A percentile compares a stretch with the other conserved stretches of the same genome.
These are phyloP conservation scores for Zaprionus bogoriensis DNA, from an alignment of 2,888 invertebrate species.

Conservation along the genomic window DNA sequence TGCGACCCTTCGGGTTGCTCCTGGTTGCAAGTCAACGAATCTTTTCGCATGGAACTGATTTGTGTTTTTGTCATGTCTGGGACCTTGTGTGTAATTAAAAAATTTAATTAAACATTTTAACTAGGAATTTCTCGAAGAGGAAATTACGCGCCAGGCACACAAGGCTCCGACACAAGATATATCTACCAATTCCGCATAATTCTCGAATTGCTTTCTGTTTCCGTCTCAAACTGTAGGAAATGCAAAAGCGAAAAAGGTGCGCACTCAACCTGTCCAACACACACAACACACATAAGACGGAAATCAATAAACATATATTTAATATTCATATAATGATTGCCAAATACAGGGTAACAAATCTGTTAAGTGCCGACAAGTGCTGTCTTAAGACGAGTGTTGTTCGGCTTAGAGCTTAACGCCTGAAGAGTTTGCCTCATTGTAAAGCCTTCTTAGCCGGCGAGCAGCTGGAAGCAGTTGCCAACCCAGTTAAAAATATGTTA, in stretches of 20 bases:
- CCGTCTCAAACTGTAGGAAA: too few species aligned
- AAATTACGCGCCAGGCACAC: too few species aligned
- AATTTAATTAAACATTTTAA: too few species aligned
- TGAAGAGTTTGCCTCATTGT: neutral
- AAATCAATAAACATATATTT: neutral
- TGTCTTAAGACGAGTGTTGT: slow-evolving; percentile 31
- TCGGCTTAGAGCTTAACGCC: slow-evolving; percentile 25
- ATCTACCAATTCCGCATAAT: too few species aligned
- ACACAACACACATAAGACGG: neutral
- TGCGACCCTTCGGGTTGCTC: slow-evolving; percentile 19
- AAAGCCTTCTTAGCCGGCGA: neutral
- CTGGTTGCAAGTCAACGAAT: neutral
- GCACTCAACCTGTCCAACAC: neutral
- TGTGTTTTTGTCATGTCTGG: too few species aligned
- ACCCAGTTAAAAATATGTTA: neutral
- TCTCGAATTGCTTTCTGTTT: too few species aligned
- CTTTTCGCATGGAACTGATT: neutral
- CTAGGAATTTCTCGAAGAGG: too few species aligned
- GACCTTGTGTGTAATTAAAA: too few species aligned
- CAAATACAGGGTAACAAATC: slow-evolving; percentile 5
- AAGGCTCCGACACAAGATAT: too few species aligned
- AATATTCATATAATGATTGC: slow-evolving; percentile 8
- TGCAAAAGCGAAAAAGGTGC: neutral
- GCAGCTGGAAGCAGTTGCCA: slow-evolving; percentile 8
- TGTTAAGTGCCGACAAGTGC: slow-evolving; percentile 9